Base-by-base conservation (phyloP, 1,140 invertebrate genomes). In the Neomicropteryx cornuta region DNA sequence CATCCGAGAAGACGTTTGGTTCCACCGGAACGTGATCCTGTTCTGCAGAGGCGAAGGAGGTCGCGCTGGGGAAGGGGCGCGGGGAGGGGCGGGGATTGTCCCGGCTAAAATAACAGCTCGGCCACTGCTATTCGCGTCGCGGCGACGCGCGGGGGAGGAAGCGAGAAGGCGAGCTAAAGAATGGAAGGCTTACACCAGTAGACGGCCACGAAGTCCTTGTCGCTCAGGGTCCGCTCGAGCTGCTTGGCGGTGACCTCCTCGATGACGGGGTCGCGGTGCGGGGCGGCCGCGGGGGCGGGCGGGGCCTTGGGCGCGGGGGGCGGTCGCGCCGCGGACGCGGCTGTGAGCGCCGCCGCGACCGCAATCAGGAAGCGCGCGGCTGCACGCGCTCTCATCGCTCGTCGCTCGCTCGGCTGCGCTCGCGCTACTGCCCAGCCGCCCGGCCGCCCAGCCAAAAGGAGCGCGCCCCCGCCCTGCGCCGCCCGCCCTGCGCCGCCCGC, bases 181-280 rank as follows among this genome's bases (percentile, higher is more conserved):
- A 36, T 38, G 44, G 36, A 13, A 42, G 66, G 86, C 89, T 92
- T 87, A 94, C 89, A 92, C 86, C 89, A 93, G 70, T 86, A 91
- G 55, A 93, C 88, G 53, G 88, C 89, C 56, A 92, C 86, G 73
- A 85, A 91, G 68, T 91, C 87, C 73, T 89, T 89, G 49, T 88
- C 83, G 58, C 83, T 78, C 52, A 92, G 74, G 41, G 91, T 72
- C 55, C 83, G 76, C 58, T 91, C 87, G 61, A 92, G 77, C 68
- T 90, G 85, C 64, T 91, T 90, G 55, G 84, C 79, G 62, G 83
- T 86, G 63, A 91, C 85, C 68, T 92, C 87, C 70, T 91, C 87
- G 67, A 91, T 91, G 51, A 88, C 79, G 56, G 85, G 76, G 50
- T 86, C 82, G 47, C 68, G 63, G 46, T 53, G 44, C 27, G 56